Evolutionary conservation across 2,888 invertebrate genomes (phyloP).

Genomic region (Oscheius sp.): DNA sequence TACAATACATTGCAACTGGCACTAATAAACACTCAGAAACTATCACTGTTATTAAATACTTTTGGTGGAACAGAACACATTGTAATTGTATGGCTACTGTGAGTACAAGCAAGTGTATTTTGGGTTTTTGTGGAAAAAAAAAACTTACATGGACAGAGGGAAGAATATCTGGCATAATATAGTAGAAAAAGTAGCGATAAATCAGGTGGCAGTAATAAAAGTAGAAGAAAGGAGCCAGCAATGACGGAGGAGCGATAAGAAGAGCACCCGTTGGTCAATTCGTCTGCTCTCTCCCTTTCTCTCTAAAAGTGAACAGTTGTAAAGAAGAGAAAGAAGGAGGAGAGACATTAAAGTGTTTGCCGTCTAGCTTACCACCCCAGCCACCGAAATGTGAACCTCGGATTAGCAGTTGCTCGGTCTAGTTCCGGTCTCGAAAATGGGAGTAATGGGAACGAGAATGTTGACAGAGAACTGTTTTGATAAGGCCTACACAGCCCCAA

Average conservation of each 20-base stretch:
- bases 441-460: too few species aligned
- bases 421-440: too few species aligned
- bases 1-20: too few species aligned
- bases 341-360: too few species aligned
- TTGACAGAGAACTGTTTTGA: too few species aligned
- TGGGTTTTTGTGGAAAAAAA: background rate
- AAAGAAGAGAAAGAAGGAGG: too few species aligned
- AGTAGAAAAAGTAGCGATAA: constrained; percentile 3
- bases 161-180: constrained; percentile 15
- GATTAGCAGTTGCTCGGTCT: too few species aligned
- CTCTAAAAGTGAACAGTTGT: too few species aligned
- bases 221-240: constrained; percentile 18
- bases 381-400: too few species aligned
- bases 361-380: too few species aligned
- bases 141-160: constrained; percentile 27
- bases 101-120: background rate
- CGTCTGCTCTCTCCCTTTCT: background rate
- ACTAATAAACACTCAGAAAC: too few species aligned
- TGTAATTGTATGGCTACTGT: background rate
- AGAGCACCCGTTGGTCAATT: constrained; percentile 1
- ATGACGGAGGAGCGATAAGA: constrained; percentile 6
- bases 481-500: too few species aligned
- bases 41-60: background rate
- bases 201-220: constrained; percentile 33
- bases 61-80: background rate